Evolutionary conservation across 2,888 invertebrate species (phyloP).

Genomic region (Blastobasis adustella): DNA sequence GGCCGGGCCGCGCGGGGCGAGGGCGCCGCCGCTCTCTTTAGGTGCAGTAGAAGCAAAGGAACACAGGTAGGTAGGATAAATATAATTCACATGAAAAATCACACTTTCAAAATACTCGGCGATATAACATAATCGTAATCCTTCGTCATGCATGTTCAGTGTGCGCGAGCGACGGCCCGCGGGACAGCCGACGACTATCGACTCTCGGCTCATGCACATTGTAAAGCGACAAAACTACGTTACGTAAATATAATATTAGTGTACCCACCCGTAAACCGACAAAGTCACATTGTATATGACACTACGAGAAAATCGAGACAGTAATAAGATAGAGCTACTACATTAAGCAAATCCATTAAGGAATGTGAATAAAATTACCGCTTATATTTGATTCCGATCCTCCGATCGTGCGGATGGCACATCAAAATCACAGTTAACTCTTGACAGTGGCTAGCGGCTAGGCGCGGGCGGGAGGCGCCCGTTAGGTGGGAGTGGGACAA

Average conservation of each 20-base stretch:
- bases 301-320: constrained; percentile 71
- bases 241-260: constrained; percentile 72
- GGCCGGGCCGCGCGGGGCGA: constrained; percentile 1
- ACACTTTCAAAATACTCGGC: constrained; percentile 64
- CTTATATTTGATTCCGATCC: constrained; percentile 52
- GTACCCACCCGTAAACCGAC: constrained; percentile 71
- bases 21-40: constrained; percentile 22
- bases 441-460: constrained; percentile 34
- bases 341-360: constrained; percentile 71
- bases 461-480: constrained; percentile 37
- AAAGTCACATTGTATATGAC: constrained; percentile 57
- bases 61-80: constrained; percentile 63
- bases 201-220: constrained; percentile 63
- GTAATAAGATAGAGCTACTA: constrained; percentile 71
- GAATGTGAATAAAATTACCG: constrained; percentile 71
- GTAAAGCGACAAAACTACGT: constrained; percentile 72
- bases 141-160: constrained; percentile 57
- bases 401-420: constrained; percentile 62
- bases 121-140: constrained; percentile 37
- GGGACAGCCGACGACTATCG: constrained; percentile 52
- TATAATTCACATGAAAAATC: constrained; percentile 67
- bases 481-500: constrained; percentile 40
- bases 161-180: constrained; percentile 37
- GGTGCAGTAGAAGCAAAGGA: constrained; percentile 60
- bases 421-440: constrained; percentile 51